These are phyloP conservation scores for Spheniscus mendiculus DNA, from an alignment of 2,113 vertebrate species.

Conservation along the genomic window DNA sequence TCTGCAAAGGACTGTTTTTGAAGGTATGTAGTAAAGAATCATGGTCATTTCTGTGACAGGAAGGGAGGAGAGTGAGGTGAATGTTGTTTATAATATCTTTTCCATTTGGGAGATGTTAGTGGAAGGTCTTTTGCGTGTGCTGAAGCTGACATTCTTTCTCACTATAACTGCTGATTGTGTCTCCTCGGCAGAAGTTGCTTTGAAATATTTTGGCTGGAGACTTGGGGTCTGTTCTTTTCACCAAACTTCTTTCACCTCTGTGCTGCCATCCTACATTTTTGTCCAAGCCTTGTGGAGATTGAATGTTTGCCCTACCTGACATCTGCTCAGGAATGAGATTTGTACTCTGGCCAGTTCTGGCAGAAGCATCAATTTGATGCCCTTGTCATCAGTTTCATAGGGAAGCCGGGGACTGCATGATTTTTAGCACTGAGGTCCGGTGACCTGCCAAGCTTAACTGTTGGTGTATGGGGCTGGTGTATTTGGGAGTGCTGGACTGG, in stretches of 20 bases:
- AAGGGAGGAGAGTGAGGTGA: slow-evolving; percentile 56
- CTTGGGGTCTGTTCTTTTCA: slow-evolving; percentile 44
- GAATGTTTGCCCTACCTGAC: slow-evolving; percentile 54
- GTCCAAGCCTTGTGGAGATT: slow-evolving; percentile 48
- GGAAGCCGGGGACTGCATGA: neutral
- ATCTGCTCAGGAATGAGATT: slow-evolving; percentile 63
- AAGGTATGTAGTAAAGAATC: slow-evolving; percentile 55
- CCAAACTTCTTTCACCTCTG: slow-evolving; percentile 57
- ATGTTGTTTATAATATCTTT: slow-evolving; percentile 61
- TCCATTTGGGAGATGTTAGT: slow-evolving; percentile 60
- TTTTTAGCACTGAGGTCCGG: neutral
- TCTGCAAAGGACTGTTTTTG: slow-evolving; percentile 62
- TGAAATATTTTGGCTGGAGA: slow-evolving; percentile 60
- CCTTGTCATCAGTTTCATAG: slow-evolving; percentile 21
- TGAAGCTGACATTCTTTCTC: slow-evolving; percentile 12
- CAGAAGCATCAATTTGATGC: slow-evolving; percentile 40
- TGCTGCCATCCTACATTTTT: slow-evolving; percentile 56
- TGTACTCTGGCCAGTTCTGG: slow-evolving; percentile 58
- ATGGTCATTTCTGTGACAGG: slow-evolving; percentile 64
- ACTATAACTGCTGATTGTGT: slow-evolving; percentile 11
- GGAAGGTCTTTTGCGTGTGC: slow-evolving; percentile 39
- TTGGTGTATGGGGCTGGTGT: neutral
- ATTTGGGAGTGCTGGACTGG: neutral
- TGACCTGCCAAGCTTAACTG: neutral
- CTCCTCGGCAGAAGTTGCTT: slow-evolving; percentile 49